These are phyloP conservation scores for Saxidomus purpurata DNA, from an alignment of 1,140 invertebrate species.

Conservation along the genomic window DNA sequence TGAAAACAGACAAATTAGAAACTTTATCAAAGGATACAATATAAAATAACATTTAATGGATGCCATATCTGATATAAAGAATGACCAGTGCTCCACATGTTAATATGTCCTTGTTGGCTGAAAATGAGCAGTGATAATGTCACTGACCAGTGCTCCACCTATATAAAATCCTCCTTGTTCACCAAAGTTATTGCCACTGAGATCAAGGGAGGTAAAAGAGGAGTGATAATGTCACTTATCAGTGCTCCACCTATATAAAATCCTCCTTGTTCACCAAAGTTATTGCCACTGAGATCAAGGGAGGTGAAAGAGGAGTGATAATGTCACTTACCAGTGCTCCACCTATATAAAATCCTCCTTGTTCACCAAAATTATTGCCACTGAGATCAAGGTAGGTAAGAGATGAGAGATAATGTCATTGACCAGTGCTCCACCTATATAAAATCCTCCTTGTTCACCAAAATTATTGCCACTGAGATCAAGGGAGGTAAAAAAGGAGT, in stretches of 20 bases:
- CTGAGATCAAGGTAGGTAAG: constrained; percentile 73
- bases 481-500: constrained; percentile 70
- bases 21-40: too few species aligned
- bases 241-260: constrained; percentile 69
- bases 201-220: too few species aligned
- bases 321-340: constrained; percentile 65
- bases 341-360: constrained; percentile 68
- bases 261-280: constrained; percentile 68
- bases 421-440: constrained; percentile 71
- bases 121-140: too few species aligned
- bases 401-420: constrained; percentile 60
- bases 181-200: constrained; percentile 71
- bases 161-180: constrained; percentile 69
- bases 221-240: constrained; percentile 50
- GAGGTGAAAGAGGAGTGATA: too few species aligned
- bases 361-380: constrained; percentile 71
- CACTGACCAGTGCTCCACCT: constrained; percentile 63
- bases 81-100: too few species aligned
- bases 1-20: too few species aligned
- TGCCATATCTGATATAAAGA: too few species aligned
- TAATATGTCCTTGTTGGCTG: too few species aligned
- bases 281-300: constrained; percentile 73
- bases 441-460: constrained; percentile 71
- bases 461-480: constrained; percentile 74
- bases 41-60: too few species aligned